A percentile compares a stretch with the other conserved stretches of the same genome.
Evolutionary conservation across 2,113 vertebrate genomes (phyloP).

Genomic region (Odobenus rosmarus): DNA sequence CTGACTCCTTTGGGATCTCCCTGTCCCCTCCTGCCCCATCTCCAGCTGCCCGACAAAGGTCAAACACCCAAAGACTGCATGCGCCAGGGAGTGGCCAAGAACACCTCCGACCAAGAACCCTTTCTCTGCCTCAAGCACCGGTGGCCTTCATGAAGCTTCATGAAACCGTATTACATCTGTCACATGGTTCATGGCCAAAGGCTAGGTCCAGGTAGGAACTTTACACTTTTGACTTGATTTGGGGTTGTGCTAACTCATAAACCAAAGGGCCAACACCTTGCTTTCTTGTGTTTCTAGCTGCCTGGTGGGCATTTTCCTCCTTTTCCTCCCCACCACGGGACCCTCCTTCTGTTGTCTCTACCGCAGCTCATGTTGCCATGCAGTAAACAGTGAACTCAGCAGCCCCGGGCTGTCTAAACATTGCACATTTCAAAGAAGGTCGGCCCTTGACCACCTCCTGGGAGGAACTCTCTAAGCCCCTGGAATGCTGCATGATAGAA

Average conservation of each 20-base stretch:
- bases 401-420: not conserved
- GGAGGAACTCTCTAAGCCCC: not conserved
- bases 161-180: accelerated
- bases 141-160: not conserved
- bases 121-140: not conserved
- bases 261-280: not conserved
- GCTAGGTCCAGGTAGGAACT: not conserved
- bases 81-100: not conserved
- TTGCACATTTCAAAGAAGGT: not conserved
- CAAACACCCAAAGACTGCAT: not conserved
- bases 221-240: not conserved
- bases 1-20: not conserved
- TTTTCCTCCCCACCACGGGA: not conserved
- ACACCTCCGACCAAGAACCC: not conserved
- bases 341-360: not conserved
- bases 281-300: not conserved
- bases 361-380: accelerated
- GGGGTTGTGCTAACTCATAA: not conserved
- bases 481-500: accelerated
- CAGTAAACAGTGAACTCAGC: not conserved
- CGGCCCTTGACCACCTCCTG: not conserved
- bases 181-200: not conserved
- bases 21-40: not conserved
- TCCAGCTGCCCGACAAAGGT: not conserved
- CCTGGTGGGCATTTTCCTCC: not conserved